Conservation (phyloP, 2,797 vertebrate species). For the Cyprinodon diabolis region DNA sequence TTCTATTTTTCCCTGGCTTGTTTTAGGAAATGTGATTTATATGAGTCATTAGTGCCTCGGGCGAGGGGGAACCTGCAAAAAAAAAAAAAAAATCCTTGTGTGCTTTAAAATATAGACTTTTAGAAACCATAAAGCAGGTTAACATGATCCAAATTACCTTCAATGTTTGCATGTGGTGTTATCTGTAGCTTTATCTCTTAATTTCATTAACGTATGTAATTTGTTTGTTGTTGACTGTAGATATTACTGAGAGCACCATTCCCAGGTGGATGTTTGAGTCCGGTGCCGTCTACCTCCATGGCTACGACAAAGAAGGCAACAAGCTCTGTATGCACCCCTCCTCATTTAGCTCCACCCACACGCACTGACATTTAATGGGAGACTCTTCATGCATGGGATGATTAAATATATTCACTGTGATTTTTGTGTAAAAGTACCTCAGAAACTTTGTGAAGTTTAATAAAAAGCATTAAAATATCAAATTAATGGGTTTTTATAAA, state of each 20-base stretch:
- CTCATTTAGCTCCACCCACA: neutral
- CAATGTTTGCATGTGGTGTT: neutral
- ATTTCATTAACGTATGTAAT: neutral
- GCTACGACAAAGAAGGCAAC: conserved; percentile 97
- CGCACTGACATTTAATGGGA: neutral
- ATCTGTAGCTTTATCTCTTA: neutral
- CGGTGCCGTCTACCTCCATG: conserved; percentile 92
- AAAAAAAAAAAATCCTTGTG: neutral
- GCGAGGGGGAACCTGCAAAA: neutral
- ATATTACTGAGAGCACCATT: conserved; percentile 89
- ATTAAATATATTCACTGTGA: neutral
- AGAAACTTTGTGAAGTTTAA: neutral
- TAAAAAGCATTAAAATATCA: neutral
- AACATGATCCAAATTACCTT: neutral
- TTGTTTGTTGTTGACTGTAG: conserved; percentile 73
- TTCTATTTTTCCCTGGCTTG: conserved; percentile 43
- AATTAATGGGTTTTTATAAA: neutral
- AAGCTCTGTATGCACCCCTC: conserved; percentile 89
- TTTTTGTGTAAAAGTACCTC: neutral
- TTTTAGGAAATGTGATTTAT: conserved; percentile 47
- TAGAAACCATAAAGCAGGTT: neutral
- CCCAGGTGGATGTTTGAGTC: conserved; percentile 92
- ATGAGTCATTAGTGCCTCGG: conserved; percentile 7
- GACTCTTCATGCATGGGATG: neutral
- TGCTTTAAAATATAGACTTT: neutral